Conservation (phyloP, 2,113 vertebrate genomes). For the Ifrita kowaldi region DNA sequence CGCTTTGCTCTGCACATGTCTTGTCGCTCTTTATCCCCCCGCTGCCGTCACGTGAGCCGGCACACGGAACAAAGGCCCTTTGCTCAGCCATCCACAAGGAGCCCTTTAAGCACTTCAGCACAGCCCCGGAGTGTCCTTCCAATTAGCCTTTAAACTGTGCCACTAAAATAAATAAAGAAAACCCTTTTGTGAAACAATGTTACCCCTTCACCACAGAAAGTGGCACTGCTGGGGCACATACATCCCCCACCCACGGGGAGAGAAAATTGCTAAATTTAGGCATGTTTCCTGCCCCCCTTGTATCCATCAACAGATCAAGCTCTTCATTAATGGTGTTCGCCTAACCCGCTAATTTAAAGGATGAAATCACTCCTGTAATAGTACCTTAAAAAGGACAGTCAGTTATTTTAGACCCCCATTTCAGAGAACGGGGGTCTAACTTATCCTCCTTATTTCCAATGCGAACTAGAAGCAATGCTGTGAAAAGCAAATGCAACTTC, state of each 20-base stretch:
- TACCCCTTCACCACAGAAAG: background rate
- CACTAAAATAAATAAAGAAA: background rate
- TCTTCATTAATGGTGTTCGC: background rate
- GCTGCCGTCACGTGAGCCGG: slow-evolving; percentile 8
- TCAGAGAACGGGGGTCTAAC: background rate
- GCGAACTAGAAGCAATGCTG: background rate
- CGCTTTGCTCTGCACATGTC: background rate
- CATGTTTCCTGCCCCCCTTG: background rate
- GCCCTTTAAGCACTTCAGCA: slow-evolving; percentile 50
- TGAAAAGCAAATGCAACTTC: background rate
- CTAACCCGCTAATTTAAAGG: background rate
- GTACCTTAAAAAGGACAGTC: background rate
- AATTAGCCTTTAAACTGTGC: slow-evolving; percentile 7
- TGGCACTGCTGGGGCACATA: background rate
- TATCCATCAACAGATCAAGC: background rate
- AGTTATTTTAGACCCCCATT: background rate
- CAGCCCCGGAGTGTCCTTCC: slow-evolving; percentile 14
- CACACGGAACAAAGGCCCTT: slow-evolving; percentile 63
- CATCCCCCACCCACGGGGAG: rapidly evolving
- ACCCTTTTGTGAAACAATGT: background rate
- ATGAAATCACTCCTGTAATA: background rate
- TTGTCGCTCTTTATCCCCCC: background rate
- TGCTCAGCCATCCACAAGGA: slow-evolving; percentile 56
- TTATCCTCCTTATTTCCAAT: background rate
- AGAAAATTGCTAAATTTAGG: background rate